Conservation (phyloP, 2,888 invertebrate genomes). For the Tuta absoluta region DNA sequence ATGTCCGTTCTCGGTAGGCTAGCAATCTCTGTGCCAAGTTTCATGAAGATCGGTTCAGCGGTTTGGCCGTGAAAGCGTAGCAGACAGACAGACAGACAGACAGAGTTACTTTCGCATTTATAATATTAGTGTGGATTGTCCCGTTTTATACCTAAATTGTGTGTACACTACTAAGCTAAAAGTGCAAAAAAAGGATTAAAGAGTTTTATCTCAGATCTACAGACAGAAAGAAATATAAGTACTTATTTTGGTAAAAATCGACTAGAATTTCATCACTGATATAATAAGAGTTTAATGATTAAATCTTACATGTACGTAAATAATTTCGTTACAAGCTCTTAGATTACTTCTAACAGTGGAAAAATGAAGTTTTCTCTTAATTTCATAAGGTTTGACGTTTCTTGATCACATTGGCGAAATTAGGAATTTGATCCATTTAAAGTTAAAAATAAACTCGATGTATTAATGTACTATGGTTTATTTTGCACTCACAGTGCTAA, state of each 20-base stretch:
- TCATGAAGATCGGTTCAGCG: no score
- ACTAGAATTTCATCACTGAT: conserved; percentile 16
- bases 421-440: neutral
- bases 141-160: conserved; percentile 10
- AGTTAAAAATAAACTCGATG: neutral
- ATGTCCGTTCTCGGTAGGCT: no score
- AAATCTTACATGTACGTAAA: neutral
- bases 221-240: conserved; percentile 24
- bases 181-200: neutral
- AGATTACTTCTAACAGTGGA: conserved; percentile 7
- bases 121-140: no score
- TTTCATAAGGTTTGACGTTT: conserved; percentile 5
- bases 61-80: no score
- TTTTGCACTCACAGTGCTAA: no score
- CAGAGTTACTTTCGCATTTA: no score
- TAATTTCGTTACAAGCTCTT: conserved; percentile 17
- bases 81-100: no score
- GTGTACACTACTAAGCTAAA: neutral
- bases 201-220: conserved; percentile 24
- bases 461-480: no score
- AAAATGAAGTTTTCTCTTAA: neutral
- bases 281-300: conserved; percentile 1
- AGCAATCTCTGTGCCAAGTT: no score
- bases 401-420: neutral
- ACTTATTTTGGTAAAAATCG: conserved; percentile 18